Conservation (phyloP, 2,797 vertebrate genomes). For the Aeoliscus strigatus region DNA sequence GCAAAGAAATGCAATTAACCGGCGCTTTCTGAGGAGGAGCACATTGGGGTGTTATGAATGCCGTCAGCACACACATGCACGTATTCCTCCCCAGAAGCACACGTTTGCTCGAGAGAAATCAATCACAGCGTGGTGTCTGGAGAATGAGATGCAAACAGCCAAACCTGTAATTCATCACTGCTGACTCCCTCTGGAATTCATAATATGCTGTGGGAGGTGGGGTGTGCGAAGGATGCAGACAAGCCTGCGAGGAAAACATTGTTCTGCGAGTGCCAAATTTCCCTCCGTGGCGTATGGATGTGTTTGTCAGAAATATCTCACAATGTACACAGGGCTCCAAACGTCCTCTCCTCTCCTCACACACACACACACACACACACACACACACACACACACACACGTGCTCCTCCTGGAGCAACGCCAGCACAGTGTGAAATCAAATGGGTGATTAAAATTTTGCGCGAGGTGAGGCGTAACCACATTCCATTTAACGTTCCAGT, state of each 20-base stretch:
- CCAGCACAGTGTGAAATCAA: conserved; percentile 63
- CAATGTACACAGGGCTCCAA: conserved; percentile 9
- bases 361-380: conserved; percentile 1
- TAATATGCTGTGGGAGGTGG: conserved; percentile 8
- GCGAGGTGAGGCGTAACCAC: conserved; percentile 33
- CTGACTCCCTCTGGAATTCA: conserved; percentile 20
- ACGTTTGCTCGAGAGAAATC: conserved; percentile 43
- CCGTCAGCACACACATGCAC: background rate
- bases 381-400: conserved; percentile 16
- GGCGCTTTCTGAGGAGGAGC: conserved; percentile 13
- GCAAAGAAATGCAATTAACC: conserved; percentile 40
- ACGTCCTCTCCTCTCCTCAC: conserved; percentile 2
- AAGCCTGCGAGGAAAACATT: conserved; percentile 11
- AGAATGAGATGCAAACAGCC: conserved; percentile 57
- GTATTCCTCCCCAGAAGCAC: conserved; percentile 7
- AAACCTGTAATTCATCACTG: conserved; percentile 47
- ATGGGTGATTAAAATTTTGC: conserved; percentile 64
- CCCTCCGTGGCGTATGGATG: conserved; percentile 4
- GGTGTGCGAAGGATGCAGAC: background rate
- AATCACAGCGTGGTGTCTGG: conserved; percentile 27
- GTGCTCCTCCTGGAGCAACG: conserved; percentile 41
- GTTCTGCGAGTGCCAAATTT: conserved; percentile 12
- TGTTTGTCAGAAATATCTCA: too few species aligned
- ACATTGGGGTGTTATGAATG: conserved; percentile 10
- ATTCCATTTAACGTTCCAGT: conserved; percentile 54